These are phyloP conservation scores for Oncorhynchus mykiss DNA, from an alignment of 2,113 vertebrate species.

Conservation along the genomic window DNA sequence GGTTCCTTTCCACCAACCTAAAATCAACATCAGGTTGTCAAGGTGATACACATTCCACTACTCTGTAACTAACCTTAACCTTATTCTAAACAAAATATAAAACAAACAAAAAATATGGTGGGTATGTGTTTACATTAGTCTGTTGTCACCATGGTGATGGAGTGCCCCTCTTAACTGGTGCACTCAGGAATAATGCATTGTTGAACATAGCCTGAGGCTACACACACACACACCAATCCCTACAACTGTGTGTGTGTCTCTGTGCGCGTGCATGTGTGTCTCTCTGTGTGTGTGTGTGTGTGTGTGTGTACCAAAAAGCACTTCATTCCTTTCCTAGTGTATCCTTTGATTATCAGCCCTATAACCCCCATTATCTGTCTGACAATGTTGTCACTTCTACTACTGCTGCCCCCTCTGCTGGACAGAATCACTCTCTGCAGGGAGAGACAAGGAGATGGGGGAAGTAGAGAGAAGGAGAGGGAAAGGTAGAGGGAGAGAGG, in stretches of 20 bases:
- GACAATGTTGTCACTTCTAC: conserved; percentile 52
- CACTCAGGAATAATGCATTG: conserved; percentile 79
- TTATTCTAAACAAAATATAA: too few species aligned
- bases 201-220: conserved; percentile 74
- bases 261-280: conserved; percentile 29
- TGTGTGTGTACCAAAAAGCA: conserved; percentile 46
- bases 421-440: conserved; percentile 46
- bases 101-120: too few species aligned
- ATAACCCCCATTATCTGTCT: conserved; percentile 60
- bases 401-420: conserved; percentile 72
- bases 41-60: too few species aligned
- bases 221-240: conserved; percentile 66
- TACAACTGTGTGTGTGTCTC: conserved; percentile 29
- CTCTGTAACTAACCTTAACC: too few species aligned
- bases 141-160: conserved; percentile 69
- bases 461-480: not conserved
- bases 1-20: too few species aligned
- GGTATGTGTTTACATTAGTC: conserved; percentile 63
- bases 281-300: conserved; percentile 26
- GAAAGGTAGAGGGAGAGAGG: not conserved
- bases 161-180: conserved; percentile 76
- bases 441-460: not conserved
- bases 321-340: conserved; percentile 53
- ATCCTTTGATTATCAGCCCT: conserved; percentile 67
- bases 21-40: too few species aligned